Base-by-base conservation (phyloP, 2,797 vertebrate genomes). In the Muscicapa striata region DNA sequence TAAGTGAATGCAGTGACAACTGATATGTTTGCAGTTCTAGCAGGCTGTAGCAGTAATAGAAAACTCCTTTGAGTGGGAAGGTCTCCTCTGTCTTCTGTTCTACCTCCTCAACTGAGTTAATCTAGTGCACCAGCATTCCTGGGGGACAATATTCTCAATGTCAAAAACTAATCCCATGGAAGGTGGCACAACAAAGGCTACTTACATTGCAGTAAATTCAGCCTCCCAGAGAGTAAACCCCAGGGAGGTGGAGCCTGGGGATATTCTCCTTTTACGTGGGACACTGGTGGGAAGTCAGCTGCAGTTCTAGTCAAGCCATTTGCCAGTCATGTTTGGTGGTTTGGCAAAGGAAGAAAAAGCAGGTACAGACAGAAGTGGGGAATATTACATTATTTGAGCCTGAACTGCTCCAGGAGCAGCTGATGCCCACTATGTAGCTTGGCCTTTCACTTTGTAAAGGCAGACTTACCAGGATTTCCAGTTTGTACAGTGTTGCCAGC, bases 381-480 rank as follows among this genome's bases (percentile, higher is more conserved):
- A 64, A 41, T 9, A 17, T 62, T 51, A 73, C 22, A 21, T 40
- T 57, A 92, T 74, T n/a, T 86, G 48, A 86, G n/a, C 18, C 45
- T 87, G 49, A 92, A 67, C 40, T 54, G 45, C 80, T 82, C 9
- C 29, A 72, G 66, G 45, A 70, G 54, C 40, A 75, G 69, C 41
- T 59, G 45, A 41, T 72, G 27, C 14, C 32, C 43, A 38, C 58
- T 29, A 4, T 4, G 11, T 9, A 79, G 49, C 68, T 11, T 40
- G 15, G 70, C 54, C 16, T 83, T 58, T 41, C 11, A 14, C 72
- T 69, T 5, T 32, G 34, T 12, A 34, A 90, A 95, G 58, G 83
- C 87, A 96, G 93, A 97, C 96, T 78, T 98, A 99, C 99, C 98
- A 98, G 97, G 95, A 99, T 99, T 97, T 99, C 98, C 96, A 99